A percentile compares a stretch with the other conserved stretches of the same genome.
phyloP scores from a whole-genome alignment of 64 coral and sea anemone species.

The Pocillopora verrucosa region DNA sequence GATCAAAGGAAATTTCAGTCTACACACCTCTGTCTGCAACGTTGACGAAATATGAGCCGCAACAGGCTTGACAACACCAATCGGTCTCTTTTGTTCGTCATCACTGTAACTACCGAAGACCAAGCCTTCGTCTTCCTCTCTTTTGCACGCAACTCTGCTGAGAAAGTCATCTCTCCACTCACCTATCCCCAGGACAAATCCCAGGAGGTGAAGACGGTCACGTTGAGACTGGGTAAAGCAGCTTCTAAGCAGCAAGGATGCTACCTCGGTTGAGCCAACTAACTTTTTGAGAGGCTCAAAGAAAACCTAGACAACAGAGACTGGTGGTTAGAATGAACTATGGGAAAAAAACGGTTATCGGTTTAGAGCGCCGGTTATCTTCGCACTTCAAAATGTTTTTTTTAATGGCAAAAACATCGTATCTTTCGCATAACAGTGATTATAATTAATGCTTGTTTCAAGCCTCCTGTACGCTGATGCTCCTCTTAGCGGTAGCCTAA shows the following conservation, averaged over 20 bases:
- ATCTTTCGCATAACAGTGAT: no score
- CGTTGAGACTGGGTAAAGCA: conserved; percentile 65
- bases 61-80: conserved; percentile 23
- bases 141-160: not conserved
- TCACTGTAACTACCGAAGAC: not conserved
- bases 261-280: conserved; percentile 59
- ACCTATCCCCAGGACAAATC: conserved; percentile 63
- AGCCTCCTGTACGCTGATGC: no score
- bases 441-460: no score
- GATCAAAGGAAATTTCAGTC: no score
- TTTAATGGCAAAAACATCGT: no score
- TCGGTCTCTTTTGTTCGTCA: conserved; percentile 10
- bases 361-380: no score
- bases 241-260: conserved; percentile 55
- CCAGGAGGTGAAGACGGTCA: conserved; percentile 65
- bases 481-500: no score
- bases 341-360: not conserved
- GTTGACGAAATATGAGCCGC: not conserved
- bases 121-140: not conserved
- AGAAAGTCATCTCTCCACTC: conserved; percentile 85
- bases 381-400: no score
- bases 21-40: not conserved
- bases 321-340: not conserved
- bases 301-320: conserved; percentile 51
- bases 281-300: conserved; percentile 66